Conservation (phyloP, 2,113 vertebrate genomes). For the Chloropsis hardwickii region DNA sequence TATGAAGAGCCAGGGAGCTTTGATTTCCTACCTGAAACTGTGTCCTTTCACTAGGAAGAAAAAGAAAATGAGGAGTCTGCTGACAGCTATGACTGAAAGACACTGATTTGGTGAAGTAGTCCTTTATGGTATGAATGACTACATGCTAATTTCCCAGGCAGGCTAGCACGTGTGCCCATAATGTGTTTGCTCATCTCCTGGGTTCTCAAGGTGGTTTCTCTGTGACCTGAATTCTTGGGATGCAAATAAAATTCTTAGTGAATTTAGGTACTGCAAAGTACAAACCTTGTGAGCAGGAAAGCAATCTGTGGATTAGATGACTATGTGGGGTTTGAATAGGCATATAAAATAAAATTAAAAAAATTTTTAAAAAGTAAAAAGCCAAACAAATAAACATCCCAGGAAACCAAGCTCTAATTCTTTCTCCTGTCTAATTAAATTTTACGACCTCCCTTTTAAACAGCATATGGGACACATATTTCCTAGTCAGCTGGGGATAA, state of each 20-base stretch:
- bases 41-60: background rate
- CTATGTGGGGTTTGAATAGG: background rate
- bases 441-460: conserved; percentile 16
- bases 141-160: background rate
- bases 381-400: background rate
- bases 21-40: background rate
- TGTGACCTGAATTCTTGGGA: background rate
- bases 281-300: background rate
- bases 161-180: background rate
- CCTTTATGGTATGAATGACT: background rate
- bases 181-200: background rate
- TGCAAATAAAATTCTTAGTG: background rate
- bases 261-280: background rate
- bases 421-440: conserved; percentile 30
- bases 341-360: background rate
- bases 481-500: conserved; percentile 34
- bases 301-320: background rate
- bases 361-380: background rate
- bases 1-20: background rate
- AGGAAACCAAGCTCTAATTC: background rate
- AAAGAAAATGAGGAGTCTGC: background rate
- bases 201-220: background rate
- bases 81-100: background rate
- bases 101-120: background rate
- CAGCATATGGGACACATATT: conserved; percentile 43